phyloP scores from a whole-genome alignment of 1,140 invertebrate species.

The Nasonia giraulti region DNA sequence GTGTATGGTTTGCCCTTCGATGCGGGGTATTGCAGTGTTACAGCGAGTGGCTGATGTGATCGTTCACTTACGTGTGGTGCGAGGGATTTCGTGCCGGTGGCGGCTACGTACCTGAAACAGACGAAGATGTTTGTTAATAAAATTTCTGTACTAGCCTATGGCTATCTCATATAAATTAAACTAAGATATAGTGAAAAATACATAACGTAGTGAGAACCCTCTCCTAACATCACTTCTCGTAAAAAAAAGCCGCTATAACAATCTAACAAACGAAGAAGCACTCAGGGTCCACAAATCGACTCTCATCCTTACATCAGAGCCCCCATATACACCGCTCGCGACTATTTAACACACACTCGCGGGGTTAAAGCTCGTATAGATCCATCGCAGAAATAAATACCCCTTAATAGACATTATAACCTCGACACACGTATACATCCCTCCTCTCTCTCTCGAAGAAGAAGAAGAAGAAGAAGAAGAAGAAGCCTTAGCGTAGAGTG shows the following conservation, averaged over 20 bases:
- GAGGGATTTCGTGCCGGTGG: not conserved
- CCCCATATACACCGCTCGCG: not conserved
- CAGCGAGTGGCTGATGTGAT: not conserved
- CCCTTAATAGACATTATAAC: slow-evolving; percentile 46
- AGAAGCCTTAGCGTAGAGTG: too few relatives aligned
- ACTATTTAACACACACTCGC: not conserved
- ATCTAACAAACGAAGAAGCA: too few relatives aligned
- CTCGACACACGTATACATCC: not conserved
- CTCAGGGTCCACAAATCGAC: too few relatives aligned
- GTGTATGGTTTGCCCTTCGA: too few relatives aligned
- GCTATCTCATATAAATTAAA: too few relatives aligned
- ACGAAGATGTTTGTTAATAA: not conserved
- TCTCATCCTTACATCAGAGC: too few relatives aligned
- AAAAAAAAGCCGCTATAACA: too few relatives aligned
- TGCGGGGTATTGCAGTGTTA: not conserved
- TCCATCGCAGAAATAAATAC: slow-evolving; percentile 42
- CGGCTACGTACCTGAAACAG: slow-evolving; percentile 32
- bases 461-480: too few relatives aligned
- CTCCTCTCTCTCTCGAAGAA: too few relatives aligned
- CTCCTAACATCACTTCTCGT: not conserved
- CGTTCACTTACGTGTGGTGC: not conserved
- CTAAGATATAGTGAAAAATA: too few relatives aligned
- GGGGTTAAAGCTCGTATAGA: slow-evolving; percentile 1
- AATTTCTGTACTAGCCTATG: too few relatives aligned
- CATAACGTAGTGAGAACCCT: not conserved